These are phyloP conservation scores for Agrenia bidenticulata DNA, from an alignment of 2,888 invertebrate genomes.

Conservation along the genomic window DNA sequence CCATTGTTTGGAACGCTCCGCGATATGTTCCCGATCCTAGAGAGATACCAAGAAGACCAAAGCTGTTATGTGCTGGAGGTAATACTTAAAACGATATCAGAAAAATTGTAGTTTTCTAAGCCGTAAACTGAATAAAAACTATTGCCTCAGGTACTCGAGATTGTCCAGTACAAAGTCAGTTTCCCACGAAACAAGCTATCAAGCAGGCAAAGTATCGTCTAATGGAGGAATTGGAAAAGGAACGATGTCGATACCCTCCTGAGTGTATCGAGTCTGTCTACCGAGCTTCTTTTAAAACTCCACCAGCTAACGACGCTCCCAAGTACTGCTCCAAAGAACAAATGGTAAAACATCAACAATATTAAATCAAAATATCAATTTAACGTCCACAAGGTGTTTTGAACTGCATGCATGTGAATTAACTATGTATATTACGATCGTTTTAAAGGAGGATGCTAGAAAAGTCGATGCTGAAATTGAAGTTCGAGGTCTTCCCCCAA, in stretches of 20 bases:
- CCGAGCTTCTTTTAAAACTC: constrained; percentile 44
- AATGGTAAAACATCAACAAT: constrained; percentile 23
- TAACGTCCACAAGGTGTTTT: not conserved
- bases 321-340: constrained; percentile 45
- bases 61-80: constrained; percentile 49
- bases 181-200: constrained; percentile 49
- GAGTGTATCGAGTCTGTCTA: constrained; percentile 49
- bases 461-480: constrained; percentile 34
- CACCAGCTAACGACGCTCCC: constrained; percentile 43
- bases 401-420: too few relatives aligned
- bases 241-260: constrained; percentile 44
- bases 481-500: constrained; percentile 44
- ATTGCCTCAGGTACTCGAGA: constrained; percentile 38
- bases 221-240: constrained; percentile 46
- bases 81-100: not conserved
- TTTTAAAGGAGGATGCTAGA: constrained; percentile 36
- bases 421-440: too few relatives aligned
- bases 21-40: constrained; percentile 49
- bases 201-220: constrained; percentile 45
- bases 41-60: constrained; percentile 42
- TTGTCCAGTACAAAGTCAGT: constrained; percentile 50
- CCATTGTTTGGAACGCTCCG: constrained; percentile 44
- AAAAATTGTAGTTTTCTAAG: too few relatives aligned
- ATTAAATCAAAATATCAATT: not conserved
- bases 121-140: too few relatives aligned